Percentiles rank a stretch among this genome's conserved stretches.
phyloP scores from a whole-genome alignment of 1,140 invertebrate genomes.

The Drosophila bocki region DNA sequence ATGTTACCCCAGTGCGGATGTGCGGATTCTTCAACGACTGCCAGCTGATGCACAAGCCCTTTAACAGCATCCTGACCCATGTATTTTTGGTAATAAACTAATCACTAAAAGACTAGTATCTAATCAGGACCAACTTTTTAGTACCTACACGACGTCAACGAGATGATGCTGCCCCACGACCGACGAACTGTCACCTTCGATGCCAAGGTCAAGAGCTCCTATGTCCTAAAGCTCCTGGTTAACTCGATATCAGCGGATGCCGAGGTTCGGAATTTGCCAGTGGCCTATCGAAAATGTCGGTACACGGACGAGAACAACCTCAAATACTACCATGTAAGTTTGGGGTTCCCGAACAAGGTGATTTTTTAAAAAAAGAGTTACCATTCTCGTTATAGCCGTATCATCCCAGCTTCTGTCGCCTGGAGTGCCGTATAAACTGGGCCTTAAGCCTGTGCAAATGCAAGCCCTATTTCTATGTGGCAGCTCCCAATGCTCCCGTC shows the following conservation, averaged over 20 bases:
- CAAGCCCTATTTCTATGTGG: conserved; percentile 75
- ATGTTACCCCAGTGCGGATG: conserved; percentile 16
- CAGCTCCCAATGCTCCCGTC: conserved; percentile 33
- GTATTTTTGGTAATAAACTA: conserved; percentile 29
- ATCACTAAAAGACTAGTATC: background rate
- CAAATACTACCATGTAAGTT: conserved; percentile 56
- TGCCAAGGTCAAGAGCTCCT: conserved; percentile 43
- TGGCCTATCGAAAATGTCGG: conserved; percentile 78
- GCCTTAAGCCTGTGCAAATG: conserved; percentile 65
- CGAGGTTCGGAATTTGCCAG: conserved; percentile 67
- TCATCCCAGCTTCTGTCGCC: conserved; percentile 67
- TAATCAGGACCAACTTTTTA: background rate
- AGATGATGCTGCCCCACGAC: conserved; percentile 64
- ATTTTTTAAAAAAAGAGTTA: too few species aligned
- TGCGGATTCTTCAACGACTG: conserved; percentile 54
- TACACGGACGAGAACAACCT: conserved; percentile 69
- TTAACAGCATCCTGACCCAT: conserved; percentile 30
- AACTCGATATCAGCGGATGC: conserved; percentile 57
- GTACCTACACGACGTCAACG: conserved; percentile 73
- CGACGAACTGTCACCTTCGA: conserved; percentile 45
- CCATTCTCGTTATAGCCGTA: conserved; percentile 48
- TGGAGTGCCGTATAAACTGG: conserved; percentile 71
- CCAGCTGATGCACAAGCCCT: conserved; percentile 37
- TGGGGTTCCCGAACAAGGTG: too few species aligned
- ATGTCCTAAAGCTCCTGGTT: conserved; percentile 52